Evolutionary conservation across 2,797 vertebrate species (phyloP).

Genomic region (Myiotriccus ornatus): DNA sequence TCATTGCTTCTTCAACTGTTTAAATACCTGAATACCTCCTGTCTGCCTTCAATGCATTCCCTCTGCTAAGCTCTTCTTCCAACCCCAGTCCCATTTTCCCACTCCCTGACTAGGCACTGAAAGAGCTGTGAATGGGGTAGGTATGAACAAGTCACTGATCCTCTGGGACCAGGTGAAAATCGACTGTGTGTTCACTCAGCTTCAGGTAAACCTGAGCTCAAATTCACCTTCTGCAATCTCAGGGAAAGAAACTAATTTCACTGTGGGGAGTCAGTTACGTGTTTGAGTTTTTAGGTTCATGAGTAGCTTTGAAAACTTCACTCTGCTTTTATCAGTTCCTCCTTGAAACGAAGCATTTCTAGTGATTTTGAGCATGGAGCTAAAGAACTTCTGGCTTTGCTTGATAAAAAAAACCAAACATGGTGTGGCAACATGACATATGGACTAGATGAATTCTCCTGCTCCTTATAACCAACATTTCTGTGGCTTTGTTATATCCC

Average conservation of each 20-base stretch:
- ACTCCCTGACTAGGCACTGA: neutral
- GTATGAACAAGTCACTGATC: neutral
- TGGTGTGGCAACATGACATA: neutral
- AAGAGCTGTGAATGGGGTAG: neutral
- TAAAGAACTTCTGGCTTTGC: neutral
- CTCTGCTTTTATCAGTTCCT: neutral
- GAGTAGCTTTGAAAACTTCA: neutral
- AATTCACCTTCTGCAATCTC: neutral
- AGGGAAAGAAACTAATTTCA: neutral
- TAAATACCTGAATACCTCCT: neutral
- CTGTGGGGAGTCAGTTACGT: neutral
- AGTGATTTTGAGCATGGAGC: neutral
- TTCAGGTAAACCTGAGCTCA: neutral
- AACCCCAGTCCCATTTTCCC: neutral
- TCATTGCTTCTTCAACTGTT: neutral
- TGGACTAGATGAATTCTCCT: neutral
- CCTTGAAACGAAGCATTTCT: rapidly evolving
- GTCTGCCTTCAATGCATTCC: neutral
- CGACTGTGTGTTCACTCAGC: rapidly evolving
- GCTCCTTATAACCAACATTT: neutral
- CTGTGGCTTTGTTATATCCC: neutral
- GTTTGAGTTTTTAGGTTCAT: neutral
- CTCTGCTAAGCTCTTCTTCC: neutral
- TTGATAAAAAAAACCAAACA: neutral
- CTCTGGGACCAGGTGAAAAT: neutral